Base-by-base conservation (phyloP, 1,140 invertebrate genomes). In the Pseudomyrmex pallidus region DNA sequence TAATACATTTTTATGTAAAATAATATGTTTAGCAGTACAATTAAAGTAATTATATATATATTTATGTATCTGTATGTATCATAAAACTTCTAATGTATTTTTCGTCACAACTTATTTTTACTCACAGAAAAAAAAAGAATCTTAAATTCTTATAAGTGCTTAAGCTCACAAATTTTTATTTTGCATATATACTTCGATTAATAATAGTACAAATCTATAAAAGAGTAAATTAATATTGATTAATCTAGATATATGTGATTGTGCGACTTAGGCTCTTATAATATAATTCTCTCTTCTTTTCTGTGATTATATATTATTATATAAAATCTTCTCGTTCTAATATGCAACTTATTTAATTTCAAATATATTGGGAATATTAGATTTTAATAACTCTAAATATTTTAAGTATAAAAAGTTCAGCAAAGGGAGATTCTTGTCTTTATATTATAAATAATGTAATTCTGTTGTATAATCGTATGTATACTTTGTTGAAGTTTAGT, bases 1-100 rank as follows among this genome's bases (percentile, higher is more conserved):
- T 82, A 78, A 73, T 44, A 52, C 57, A 35, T 62, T 74, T 63
- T 52, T 63, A 22, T 54, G 57, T 57, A 52, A 64, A 64, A 73
- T 82, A 74, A 74, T 64, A 82, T 73, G 73, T 82, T 72, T 74
- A 17, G 63, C 25, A 20, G 35, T 74, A 74, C 54, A 85, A 82
- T 48, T 68, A 74, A 80, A 85, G 50, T 87, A 62, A 61, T 64
- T 54, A 50, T 68, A 44, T 83, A 44, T 83, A 78, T 83, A 78
- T 63, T 57, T 86, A 67, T 78, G 78, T 56, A 78, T 35, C 35
- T 78, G 73, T 67, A 86, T 86, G 72, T 78, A 22, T 5, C 35
- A n/a, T n/a, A 67, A 35, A 67, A 46, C 25, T 44, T 66, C 67
- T 25, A 64, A 52, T 64, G 1, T 15, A 3, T 76, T 76, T 20